Percentiles rank a stretch among this genome's conserved stretches.
phyloP scores from a whole-genome alignment of 2,113 vertebrate genomes.

The Takifugu bimaculatus region DNA sequence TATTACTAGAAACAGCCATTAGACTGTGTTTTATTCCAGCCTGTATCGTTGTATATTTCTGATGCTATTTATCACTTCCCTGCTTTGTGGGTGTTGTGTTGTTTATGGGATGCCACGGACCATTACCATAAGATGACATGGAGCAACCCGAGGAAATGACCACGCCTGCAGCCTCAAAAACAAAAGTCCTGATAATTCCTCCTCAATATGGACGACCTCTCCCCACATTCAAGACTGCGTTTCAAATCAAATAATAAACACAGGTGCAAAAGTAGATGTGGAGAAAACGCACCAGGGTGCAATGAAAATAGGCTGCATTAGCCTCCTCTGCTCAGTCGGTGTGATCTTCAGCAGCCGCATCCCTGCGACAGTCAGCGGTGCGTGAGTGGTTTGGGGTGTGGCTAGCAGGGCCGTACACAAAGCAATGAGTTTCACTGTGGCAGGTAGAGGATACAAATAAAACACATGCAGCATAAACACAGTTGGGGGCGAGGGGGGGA shows the following conservation, averaged over 20 bases:
- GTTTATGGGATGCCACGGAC: too few species aligned
- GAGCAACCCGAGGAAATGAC: not conserved
- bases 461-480: constrained; percentile 67
- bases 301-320: constrained; percentile 59
- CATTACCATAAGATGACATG: not conserved
- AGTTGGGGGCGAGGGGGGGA: constrained; percentile 45
- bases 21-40: too few species aligned
- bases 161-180: not conserved
- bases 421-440: constrained; percentile 54
- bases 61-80: not conserved
- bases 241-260: constrained; percentile 48
- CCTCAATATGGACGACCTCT: constrained; percentile 13
- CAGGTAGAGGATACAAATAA: constrained; percentile 67
- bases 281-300: constrained; percentile 26
- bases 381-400: constrained; percentile 58
- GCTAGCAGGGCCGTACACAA: constrained; percentile 45
- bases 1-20: too few species aligned
- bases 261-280: constrained; percentile 32
- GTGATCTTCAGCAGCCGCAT: constrained; percentile 59
- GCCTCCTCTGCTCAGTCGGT: constrained; percentile 59
- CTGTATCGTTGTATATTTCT: not conserved
- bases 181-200: constrained; percentile 4
- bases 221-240: constrained; percentile 22
- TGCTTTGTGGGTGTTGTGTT: not conserved
- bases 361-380: constrained; percentile 48